These are phyloP conservation scores for Pemphredon lugubris DNA, from an alignment of 2,888 invertebrate genomes.

Conservation along the genomic window DNA sequence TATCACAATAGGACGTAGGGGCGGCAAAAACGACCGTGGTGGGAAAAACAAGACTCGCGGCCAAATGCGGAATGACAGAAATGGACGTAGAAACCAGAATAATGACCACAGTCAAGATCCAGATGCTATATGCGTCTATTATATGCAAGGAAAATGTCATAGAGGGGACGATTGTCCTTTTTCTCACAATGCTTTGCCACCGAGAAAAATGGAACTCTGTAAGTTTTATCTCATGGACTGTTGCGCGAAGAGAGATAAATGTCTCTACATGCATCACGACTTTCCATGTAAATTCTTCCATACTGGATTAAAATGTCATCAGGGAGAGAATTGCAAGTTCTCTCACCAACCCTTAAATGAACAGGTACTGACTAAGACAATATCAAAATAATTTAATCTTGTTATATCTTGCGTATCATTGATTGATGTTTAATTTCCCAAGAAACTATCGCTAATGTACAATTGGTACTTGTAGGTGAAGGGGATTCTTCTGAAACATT, in stretches of 20 bases:
- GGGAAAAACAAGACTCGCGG: constrained; percentile 81
- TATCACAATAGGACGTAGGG: constrained; percentile 82
- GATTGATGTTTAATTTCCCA: background rate
- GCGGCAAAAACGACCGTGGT: constrained; percentile 81
- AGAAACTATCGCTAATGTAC: background rate
- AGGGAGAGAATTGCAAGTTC: constrained; percentile 94
- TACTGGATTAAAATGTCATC: constrained; percentile 92
- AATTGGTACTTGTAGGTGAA: constrained; percentile 71
- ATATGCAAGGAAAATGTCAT: constrained; percentile 94
- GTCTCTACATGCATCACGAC: constrained; percentile 97
- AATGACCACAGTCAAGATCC: constrained; percentile 84
- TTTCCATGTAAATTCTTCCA: constrained; percentile 99
- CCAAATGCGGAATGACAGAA: constrained; percentile 76
- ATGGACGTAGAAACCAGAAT: constrained; percentile 82
- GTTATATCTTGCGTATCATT: background rate
- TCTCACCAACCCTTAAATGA: constrained; percentile 95
- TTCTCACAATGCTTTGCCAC: constrained; percentile 91
- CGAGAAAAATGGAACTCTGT: constrained; percentile 95
- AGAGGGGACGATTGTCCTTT: constrained; percentile 92
- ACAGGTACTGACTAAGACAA: constrained; percentile 84
- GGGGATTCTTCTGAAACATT: constrained; percentile 85
- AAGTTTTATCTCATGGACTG: constrained; percentile 98
- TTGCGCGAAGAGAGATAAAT: constrained; percentile 97
- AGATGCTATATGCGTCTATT: constrained; percentile 91
- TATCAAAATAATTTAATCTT: background rate